Base-by-base conservation (phyloP, 2,888 invertebrate genomes). In the Xestobium rufovillosum region DNA sequence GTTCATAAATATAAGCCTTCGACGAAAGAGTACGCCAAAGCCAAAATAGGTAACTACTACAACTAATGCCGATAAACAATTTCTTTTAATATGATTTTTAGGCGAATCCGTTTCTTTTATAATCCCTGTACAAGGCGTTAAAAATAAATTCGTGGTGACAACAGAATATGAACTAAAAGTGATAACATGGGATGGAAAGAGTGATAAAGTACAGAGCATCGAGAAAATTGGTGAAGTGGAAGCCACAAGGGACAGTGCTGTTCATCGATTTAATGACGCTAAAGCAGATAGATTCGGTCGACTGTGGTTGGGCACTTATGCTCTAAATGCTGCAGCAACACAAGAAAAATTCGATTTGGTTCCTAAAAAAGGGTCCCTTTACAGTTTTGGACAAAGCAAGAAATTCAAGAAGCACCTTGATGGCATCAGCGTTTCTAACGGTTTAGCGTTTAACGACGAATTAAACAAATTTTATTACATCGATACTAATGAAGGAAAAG, bases 261-360 rank as follows among this genome's bases (percentile, higher is more conserved):
- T 51, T 3, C 82, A 81, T 57, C 70, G 83, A 53, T 72, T 86
- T 54, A 88, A 88, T 51, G 87, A 88, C 55, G 87, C 78, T 25
- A 88, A 88, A 64, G 80, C 81, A 26, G 87, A 87, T 57, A 75
- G 79, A 6, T 61, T 65, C 3, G 87, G 87, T 9, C 67, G 83
- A 38, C 68, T 88, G 30, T 86, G 81, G 71, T 50, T 50, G 27
- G 49, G 49, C 6, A 19, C 23, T 8, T 19, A 8, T 19, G 6
- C 23, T 6, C n/a, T 6, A n/a, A 8, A 6, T 19, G 6, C n/a
- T 19, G 48, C 49, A 47, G 62, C 61, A 50, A 54, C 59, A 9
- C 55, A 59, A 55, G 50, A 50, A 4, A 38, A 34, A 16, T 47
- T 49, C 9, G 37, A 45, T 6, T 39, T 49, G 10, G 37, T 26